Percentiles rank a stretch among this genome's conserved stretches.
These are phyloP conservation scores for Micropterix aruncella DNA, from an alignment of 2,888 invertebrate species.

Conservation along the genomic window DNA sequence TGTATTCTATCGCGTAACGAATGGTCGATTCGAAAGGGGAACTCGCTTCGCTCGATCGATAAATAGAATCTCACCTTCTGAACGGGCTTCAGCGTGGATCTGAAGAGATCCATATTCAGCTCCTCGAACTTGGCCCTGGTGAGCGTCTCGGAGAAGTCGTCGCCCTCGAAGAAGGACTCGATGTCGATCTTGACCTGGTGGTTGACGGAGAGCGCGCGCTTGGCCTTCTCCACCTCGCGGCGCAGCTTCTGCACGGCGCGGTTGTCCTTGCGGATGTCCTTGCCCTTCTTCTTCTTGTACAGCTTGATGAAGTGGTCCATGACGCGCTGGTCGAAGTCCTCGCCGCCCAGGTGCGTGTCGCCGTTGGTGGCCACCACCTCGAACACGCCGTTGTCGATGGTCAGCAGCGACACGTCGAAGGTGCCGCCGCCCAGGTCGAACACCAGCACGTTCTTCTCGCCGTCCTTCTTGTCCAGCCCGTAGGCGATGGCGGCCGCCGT, in stretches of 20 bases:
- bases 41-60: too few species aligned
- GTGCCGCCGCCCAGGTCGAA: conserved; percentile 99
- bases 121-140: conserved; percentile 99
- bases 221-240: conserved; percentile 95
- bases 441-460: conserved; percentile 96
- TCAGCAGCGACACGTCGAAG: conserved; percentile 95
- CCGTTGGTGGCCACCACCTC: conserved; percentile 89
- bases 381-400: conserved; percentile 98
- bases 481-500: conserved; percentile 96
- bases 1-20: too few species aligned
- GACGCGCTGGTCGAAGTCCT: conserved; percentile 96
- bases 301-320: conserved; percentile 99
- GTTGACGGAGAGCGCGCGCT: conserved; percentile 85
- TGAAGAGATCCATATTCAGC: conserved; percentile 85
- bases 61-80: conserved; percentile 46
- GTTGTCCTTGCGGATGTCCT: conserved; percentile 90
- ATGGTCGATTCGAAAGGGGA: too few species aligned
- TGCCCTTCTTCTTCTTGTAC: conserved; percentile 98
- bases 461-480: conserved; percentile 91
- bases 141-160: conserved; percentile 95
- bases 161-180: conserved; percentile 95
- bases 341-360: conserved; percentile 96
- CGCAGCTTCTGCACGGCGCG: conserved; percentile 91
- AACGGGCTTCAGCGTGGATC: conserved; percentile 89
- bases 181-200: conserved; percentile 98